phyloP scores from a whole-genome alignment of 2,113 vertebrate genomes.

The Protomyctophum bolini region DNA sequence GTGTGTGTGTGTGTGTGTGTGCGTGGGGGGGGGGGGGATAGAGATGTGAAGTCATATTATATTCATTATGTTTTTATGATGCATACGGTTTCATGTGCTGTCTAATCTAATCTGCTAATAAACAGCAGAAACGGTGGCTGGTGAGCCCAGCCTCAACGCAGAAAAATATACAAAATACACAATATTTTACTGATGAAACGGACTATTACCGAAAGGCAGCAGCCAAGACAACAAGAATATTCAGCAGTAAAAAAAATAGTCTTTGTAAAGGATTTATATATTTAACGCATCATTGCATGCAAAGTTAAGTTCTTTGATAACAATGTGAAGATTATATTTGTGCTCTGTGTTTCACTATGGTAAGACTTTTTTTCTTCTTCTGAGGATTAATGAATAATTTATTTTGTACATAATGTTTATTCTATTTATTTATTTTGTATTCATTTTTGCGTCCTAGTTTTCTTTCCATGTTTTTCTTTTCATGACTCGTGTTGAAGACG shows the following conservation, averaged over 20 bases:
- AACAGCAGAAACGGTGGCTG: constrained; percentile 24
- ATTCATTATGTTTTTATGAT: constrained; percentile 51
- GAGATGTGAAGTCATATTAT: constrained; percentile 61
- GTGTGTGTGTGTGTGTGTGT: not conserved
- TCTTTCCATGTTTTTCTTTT: constrained; percentile 48
- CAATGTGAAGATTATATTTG: constrained; percentile 79
- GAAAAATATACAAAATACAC: constrained; percentile 1
- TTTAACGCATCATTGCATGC: constrained; percentile 79
- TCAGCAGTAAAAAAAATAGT: constrained; percentile 42
- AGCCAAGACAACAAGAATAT: constrained; percentile 32
- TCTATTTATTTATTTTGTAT: constrained; percentile 64
- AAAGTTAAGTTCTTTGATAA: constrained; percentile 81
- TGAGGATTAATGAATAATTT: constrained; percentile 52
- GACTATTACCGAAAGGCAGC: constrained; percentile 48
- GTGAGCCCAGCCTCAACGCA: constrained; percentile 32
- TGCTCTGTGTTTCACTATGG: constrained; percentile 80
- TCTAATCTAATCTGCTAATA: constrained; percentile 33
- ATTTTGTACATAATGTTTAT: constrained; percentile 78
- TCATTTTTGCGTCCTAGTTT: constrained; percentile 36
- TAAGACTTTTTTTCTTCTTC: constrained; percentile 62
- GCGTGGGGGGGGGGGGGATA: constrained; percentile 2
- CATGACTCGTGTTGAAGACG: constrained; percentile 47
- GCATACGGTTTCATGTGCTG: constrained; percentile 44
- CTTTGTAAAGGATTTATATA: constrained; percentile 83
- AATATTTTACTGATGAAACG: constrained; percentile 47